Evolutionary conservation across 2,888 invertebrate genomes (phyloP), one percentile per base, ranked within the genome.

Genomic region (Monochamus alternatus): DNA sequence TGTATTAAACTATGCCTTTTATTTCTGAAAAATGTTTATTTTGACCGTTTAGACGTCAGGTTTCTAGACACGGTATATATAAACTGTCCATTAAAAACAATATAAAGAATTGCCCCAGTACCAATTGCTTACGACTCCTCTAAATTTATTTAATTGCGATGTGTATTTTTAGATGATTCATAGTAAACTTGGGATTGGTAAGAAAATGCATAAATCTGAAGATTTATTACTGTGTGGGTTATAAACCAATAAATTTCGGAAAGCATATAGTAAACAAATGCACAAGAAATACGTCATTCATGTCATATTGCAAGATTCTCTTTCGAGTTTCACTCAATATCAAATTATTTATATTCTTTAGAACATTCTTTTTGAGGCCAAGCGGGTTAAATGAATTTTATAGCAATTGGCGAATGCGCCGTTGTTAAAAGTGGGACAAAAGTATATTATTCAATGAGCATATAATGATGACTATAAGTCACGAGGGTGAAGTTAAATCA

Each of bases 121-220:
- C 68, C 58, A 59, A 43, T 10, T 58, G 58, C 58, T 47, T 68
- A 68, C 59, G 38, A 55, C 22, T 38, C 51, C 2, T 66, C 66
- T 68, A 68, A 58, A 68, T 68, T 68, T 68, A 38, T 43, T 68
- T 68, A 68, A 68, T 58, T 68, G 58, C 44, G 58, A 58, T 58
- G 51, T 68, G 51, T 68, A 68, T 68, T 68, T 68, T 58, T 68
- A 68, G 68, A 68, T 58, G 68, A 68, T 52, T 68, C 55, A 58
- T 58, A 68, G 68, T 68, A 68, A 68, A 68, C 68, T 68, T 58
- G 52, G 32, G 58, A 68, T n/a, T 58, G 52, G 68, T 43, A 38
- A 43, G 68, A 32, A 68, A 58, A 32, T 31, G 52, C 51, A 66
- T 55, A 52, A 66, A 58, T 59, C 58, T 43, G 38, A 14, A 30